Base-by-base conservation (phyloP, 1,140 invertebrate species). In the Luehdorfia chinensis region DNA sequence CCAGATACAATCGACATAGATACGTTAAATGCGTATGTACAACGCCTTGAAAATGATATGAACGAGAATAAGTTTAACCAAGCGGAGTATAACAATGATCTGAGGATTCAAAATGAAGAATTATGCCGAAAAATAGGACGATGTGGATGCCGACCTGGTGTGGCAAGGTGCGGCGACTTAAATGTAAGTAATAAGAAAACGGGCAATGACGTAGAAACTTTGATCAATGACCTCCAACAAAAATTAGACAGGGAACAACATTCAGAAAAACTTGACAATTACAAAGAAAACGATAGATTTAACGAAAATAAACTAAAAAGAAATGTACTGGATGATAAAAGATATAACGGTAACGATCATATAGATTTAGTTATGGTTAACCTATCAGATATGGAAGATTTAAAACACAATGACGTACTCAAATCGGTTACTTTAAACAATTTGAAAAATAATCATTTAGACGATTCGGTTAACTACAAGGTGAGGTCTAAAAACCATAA, bases 71-170 rank as follows among this genome's bases (percentile, higher is more conserved):
- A 12, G 11, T 31, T 31, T 31, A 12, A 31, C 12, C n/a, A 31
- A 12, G 30, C 9, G 2, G 30, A 31, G 1, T 9, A 30, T 30
- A 11, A 30, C 9, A 11, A 11, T 4, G 1, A n/a, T 11, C 32
- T 53, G 1, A 41, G 21, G 1, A 15, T 11, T 13, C 36, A 23
- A n/a, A 28, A 6, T 16, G 43, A 52, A 12, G 19, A 21, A 13
- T 25, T 46, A 4, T 52, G 50, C 34, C 11, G 14, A 2, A 39
- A 39, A 15, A 31, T 18, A 6, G 50, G 50, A 4, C 28, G 43
- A 19, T 52, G 43, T 37, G 43, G 50, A 1, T 52, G 50, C n/a
- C 9, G n/a, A 7, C 4, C 5, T 12, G 43, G 43, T 5, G 25
- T 8, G 0, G 25, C 25, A 2, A 37, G 50, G n/a, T 52, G 50